phyloP scores from a whole-genome alignment of 2,797 vertebrate species.

The Mormyrops boulengeri region DNA sequence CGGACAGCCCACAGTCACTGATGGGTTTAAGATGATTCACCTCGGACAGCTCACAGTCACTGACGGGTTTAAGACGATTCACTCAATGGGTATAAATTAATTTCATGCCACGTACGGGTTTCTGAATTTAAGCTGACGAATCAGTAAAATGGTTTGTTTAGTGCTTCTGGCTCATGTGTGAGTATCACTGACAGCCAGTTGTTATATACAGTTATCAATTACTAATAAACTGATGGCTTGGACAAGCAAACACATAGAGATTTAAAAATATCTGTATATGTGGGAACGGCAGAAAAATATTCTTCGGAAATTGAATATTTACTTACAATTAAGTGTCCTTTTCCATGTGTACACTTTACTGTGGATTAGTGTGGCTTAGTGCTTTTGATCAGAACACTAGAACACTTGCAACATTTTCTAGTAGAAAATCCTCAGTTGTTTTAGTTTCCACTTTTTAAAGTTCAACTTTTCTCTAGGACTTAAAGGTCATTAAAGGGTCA shows the following conservation, averaged over 20 bases:
- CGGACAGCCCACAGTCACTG: no score
- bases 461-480: conserved; percentile 27
- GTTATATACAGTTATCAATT: background rate
- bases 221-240: background rate
- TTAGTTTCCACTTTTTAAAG: conserved; percentile 1
- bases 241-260: background rate
- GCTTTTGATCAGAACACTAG: background rate
- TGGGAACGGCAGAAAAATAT: background rate
- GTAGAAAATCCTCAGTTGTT: background rate
- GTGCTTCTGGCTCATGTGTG: background rate
- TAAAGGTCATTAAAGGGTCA: conserved; percentile 28
- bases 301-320: background rate
- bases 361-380: background rate
- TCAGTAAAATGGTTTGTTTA: background rate
- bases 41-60: no score
- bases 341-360: background rate
- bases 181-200: no score
- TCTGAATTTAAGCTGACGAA: no score
- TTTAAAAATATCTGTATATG: background rate
- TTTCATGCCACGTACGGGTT: no score
- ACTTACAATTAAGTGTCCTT: background rate
- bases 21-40: no score
- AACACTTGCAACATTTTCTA: background rate
- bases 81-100: no score
- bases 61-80: no score